A percentile compares a stretch with the other conserved stretches of the same genome.
phyloP scores from a whole-genome alignment of 2,113 vertebrate species.

The Motacilla tschutschensis region DNA sequence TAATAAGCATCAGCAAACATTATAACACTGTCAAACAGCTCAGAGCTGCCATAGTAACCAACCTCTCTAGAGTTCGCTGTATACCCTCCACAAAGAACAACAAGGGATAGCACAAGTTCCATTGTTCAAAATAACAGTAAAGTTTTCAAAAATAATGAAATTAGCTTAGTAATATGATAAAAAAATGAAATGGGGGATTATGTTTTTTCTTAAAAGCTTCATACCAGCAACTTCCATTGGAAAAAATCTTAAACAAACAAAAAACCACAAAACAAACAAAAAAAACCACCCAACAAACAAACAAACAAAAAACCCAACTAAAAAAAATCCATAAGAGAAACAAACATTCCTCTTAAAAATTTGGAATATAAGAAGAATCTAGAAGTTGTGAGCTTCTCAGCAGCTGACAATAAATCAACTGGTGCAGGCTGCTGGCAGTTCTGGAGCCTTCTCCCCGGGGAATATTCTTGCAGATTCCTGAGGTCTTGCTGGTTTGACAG shows the following conservation, averaged over 20 bases:
- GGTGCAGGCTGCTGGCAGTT: background rate
- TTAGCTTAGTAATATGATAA: background rate
- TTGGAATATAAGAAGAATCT: background rate
- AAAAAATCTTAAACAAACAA: background rate
- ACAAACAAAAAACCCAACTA: fast-evolving
- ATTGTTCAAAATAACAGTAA: background rate
- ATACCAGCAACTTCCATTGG: background rate
- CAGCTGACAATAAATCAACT: background rate
- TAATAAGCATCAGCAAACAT: constrained; percentile 59
- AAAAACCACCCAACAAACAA: background rate
- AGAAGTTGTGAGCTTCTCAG: constrained; percentile 1
- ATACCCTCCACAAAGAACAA: background rate
- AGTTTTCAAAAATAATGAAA: background rate
- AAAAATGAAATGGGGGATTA: background rate
- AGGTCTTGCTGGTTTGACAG: background rate
- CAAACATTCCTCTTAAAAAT: background rate
- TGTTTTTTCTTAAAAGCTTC: background rate
- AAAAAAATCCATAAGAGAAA: background rate
- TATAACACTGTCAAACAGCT: constrained; percentile 34
- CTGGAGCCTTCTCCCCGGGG: background rate
- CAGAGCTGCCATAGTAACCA: constrained; percentile 54
- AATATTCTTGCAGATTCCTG: constrained; percentile 1
- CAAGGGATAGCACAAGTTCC: background rate
- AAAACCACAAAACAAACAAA: background rate
- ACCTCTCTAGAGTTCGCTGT: background rate